Percentiles rank a stretch among this genome's conserved stretches.
Conservation (phyloP, 2,797 vertebrate genomes). For the Chromobotia macracanthus region DNA sequence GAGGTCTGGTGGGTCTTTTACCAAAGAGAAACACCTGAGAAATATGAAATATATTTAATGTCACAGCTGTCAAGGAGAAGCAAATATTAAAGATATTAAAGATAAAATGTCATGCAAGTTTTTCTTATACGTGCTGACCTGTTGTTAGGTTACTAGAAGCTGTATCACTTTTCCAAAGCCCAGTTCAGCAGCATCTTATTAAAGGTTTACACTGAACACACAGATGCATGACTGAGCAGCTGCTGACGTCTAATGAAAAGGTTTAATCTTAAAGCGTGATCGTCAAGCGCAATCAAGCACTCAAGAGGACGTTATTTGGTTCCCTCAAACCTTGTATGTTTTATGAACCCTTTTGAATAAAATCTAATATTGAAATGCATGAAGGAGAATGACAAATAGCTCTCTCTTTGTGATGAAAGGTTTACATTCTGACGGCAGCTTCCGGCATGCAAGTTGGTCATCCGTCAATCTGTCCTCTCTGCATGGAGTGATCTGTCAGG, state of each 20-base stretch:
- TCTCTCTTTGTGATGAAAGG: constrained; percentile 50
- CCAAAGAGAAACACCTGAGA: not conserved
- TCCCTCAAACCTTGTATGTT: constrained; percentile 36
- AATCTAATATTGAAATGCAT: constrained; percentile 47
- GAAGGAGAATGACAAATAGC: constrained; percentile 52
- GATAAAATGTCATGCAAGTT: not conserved
- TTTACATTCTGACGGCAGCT: constrained; percentile 60
- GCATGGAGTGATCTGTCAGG: constrained; percentile 65
- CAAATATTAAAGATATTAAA: not conserved
- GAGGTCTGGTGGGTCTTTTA: not conserved
- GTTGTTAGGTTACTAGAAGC: not conserved
- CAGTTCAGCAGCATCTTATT: not conserved
- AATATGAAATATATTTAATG: not conserved
- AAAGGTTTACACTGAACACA: constrained; percentile 18
- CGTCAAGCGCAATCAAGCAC: constrained; percentile 35
- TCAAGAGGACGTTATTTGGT: constrained; percentile 30
- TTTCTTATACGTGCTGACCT: not conserved
- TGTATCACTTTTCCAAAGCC: not conserved
- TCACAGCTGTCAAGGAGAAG: not conserved
- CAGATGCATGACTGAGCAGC: constrained; percentile 10
- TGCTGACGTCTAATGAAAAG: constrained; percentile 52
- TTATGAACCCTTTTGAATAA: constrained; percentile 56
- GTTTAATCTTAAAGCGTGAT: constrained; percentile 21
- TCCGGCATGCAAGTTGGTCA: constrained; percentile 59
- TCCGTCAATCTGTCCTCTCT: constrained; percentile 69